Conservation (phyloP, 2,797 vertebrate genomes). For the Synaphobranchus kaupii region DNA sequence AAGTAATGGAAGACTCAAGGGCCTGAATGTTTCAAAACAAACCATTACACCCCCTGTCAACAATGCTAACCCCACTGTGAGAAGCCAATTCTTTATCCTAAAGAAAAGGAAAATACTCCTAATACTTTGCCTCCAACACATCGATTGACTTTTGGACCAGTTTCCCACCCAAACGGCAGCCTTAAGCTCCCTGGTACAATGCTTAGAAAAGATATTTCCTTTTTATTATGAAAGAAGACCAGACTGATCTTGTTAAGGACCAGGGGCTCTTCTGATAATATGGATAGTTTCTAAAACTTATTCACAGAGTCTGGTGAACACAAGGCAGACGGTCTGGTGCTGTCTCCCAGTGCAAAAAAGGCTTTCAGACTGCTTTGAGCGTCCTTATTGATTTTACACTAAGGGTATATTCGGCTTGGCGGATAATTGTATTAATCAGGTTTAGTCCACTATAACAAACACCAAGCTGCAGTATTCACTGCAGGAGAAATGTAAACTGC, state of each 20-base stretch:
- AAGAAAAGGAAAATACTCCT: background rate
- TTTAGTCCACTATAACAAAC: background rate
- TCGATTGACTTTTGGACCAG: background rate
- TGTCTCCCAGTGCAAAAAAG: background rate
- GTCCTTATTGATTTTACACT: slow-evolving; percentile 5
- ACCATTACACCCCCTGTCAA: background rate
- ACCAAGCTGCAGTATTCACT: background rate
- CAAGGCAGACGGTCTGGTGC: background rate
- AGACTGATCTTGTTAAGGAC: background rate
- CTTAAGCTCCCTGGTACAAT: background rate
- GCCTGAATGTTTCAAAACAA: background rate
- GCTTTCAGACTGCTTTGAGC: background rate
- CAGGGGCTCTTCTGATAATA: background rate
- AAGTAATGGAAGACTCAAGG: background rate
- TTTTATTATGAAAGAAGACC: background rate
- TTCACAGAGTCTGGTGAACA: background rate
- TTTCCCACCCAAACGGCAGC: background rate
- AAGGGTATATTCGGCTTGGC: background rate
- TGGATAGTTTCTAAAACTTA: background rate
- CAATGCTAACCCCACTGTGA: background rate
- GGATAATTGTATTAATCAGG: background rate
- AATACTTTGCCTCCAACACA: background rate
- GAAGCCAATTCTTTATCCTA: background rate
- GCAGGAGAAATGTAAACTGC: background rate
- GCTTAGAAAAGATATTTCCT: background rate